Percentiles rank a stretch among this genome's conserved stretches.
Conservation (phyloP, 2,888 invertebrate species). For the Blastobasis lacticolella region DNA sequence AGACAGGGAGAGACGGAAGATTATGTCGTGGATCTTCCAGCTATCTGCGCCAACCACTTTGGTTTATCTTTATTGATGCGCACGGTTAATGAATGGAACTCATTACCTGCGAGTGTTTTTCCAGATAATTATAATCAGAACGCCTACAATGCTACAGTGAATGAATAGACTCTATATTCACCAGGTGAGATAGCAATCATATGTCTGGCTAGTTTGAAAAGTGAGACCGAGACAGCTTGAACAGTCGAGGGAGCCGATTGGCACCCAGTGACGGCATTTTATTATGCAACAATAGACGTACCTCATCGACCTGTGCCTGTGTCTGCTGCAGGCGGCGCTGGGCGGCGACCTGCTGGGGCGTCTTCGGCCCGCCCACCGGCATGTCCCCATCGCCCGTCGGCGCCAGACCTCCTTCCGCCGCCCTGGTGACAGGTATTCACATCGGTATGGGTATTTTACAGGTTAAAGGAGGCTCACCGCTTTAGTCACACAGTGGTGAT, state of each 20-base stretch:
- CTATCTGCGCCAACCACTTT: too few species aligned
- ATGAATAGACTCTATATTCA: neutral
- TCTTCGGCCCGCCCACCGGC: constrained; percentile 90
- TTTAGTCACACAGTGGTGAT: too few species aligned
- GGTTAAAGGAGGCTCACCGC: too few species aligned
- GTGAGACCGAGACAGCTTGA: neutral
- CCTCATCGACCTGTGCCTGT: constrained; percentile 90
- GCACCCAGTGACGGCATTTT: too few species aligned
- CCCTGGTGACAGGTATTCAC: constrained; percentile 46
- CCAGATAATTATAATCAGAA: too few species aligned
- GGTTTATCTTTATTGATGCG: too few species aligned
- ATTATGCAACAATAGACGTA: constrained; percentile 20
- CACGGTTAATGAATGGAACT: too few species aligned
- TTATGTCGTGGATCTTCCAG: too few species aligned
- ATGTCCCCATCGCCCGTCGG: constrained; percentile 79
- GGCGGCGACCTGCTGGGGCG: constrained; percentile 88
- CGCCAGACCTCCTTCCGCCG: constrained; percentile 78
- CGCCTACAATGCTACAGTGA: too few species aligned
- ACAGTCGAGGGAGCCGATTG: neutral
- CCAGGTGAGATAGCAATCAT: neutral
- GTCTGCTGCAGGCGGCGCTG: constrained; percentile 88
- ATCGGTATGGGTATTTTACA: too few species aligned
- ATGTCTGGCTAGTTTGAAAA: neutral
- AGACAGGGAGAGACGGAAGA: neutral
- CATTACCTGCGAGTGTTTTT: too few species aligned